Percentiles rank a stretch among this genome's conserved stretches.
Evolutionary conservation across 1,140 invertebrate genomes (phyloP).

Genomic region (Cydia splendana): DNA sequence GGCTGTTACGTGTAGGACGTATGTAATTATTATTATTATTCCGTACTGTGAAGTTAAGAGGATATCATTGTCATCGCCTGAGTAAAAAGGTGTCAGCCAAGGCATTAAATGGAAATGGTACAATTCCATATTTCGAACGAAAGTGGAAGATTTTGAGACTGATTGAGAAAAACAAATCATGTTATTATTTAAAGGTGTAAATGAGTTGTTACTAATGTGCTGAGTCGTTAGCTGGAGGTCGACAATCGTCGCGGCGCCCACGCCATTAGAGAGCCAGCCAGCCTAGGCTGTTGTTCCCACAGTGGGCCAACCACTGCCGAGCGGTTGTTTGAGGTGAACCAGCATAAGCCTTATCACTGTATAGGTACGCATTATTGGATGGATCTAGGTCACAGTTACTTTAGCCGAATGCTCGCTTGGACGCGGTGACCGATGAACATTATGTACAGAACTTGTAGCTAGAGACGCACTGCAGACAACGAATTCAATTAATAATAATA

Average conservation of each 20-base stretch:
- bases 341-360: neutral
- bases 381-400: conserved; percentile 3
- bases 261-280: conserved; percentile 17
- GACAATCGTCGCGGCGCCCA: conserved; percentile 19
- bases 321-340: neutral
- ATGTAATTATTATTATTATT: too few relatives aligned
- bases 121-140: neutral
- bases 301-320: neutral
- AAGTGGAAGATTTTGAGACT: conserved; percentile 21
- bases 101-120: neutral
- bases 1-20: too few relatives aligned
- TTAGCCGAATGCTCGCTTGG: neutral
- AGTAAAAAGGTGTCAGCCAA: neutral
- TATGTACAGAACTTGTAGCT: neutral
- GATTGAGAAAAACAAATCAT: conserved; percentile 21
- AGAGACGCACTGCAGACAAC: neutral
- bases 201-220: conserved; percentile 28
- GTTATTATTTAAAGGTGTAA: conserved; percentile 30
- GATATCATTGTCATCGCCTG: too few relatives aligned
- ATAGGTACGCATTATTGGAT: neutral
- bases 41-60: too few relatives aligned
- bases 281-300: neutral
- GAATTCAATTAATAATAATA: neutral
- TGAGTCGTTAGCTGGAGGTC: conserved; percentile 19
- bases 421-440: neutral